Base-by-base conservation (phyloP, 2,113 vertebrate species). In the Cettia cetti region DNA sequence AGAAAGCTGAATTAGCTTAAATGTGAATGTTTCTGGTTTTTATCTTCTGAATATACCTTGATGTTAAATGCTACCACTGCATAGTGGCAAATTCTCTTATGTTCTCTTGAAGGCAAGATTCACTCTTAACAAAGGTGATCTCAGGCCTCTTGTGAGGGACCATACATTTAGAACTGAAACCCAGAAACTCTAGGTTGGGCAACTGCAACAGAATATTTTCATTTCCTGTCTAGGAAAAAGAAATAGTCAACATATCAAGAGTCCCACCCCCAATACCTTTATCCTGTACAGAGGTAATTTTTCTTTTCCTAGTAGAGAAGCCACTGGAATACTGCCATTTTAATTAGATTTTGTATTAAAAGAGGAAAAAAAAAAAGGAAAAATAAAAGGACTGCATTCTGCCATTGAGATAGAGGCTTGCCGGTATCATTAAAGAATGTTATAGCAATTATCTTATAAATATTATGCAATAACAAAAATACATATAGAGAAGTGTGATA, bases 241-340 rank as follows among this genome's bases (percentile, higher is more conserved):
- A 20, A n/a, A 14, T 24, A 95, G 37, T 57, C 92, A 97, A 89
- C 26, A 39, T 54, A 71, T 94, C 65, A 86, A 72, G 95, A 96
- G 45, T 65, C 44, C 47, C 53, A 68, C 37, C 11, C 23, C 44
- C 56, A 78, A 33, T 91, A 81, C 92, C 68, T 95, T 96, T 95
- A 90, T 92, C 74, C 69, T 56, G 54, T 92, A 91, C 61, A 95
- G 82, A 90, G 95, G 60, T 89, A 1, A 26, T 93, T 96, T 94
- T 82, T 95, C 42, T 82, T 80, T 96, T 81, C 30, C 80, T 92
- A 52, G 16, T 96, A 71, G 74, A 97, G 85, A 96, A 94, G 54
- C 33, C 68, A 61, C 5, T 97, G 89, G 92, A 97, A 93, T 88
- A 71, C 33, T 96, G 92, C 93, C 93, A 95, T 93, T 96, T 97